Evolutionary conservation across 1,140 invertebrate species (phyloP).

Genomic region (Nasonia vitripennis): DNA sequence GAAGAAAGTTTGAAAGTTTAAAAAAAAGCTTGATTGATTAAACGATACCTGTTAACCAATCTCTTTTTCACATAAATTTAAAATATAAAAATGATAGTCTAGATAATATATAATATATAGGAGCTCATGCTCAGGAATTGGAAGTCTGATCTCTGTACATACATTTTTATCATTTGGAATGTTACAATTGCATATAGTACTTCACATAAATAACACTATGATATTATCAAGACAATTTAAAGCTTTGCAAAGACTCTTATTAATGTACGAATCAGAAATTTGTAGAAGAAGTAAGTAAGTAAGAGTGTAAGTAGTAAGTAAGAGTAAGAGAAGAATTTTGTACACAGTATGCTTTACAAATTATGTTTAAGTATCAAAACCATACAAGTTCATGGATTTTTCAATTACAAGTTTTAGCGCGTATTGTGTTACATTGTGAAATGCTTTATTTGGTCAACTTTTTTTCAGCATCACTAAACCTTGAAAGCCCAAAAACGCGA

Average conservation of each 20-base stretch:
- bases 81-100: not conserved
- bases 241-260: not conserved
- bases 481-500: not conserved
- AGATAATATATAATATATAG: not conserved
- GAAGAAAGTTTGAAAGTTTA: not conserved
- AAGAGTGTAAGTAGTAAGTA: too few species aligned
- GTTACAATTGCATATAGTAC: conserved; percentile 10
- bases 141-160: not conserved
- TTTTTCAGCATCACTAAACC: not conserved
- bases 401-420: not conserved
- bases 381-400: not conserved
- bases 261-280: not conserved
- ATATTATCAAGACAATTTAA: conserved; percentile 14
- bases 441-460: not conserved
- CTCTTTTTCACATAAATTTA: not conserved
- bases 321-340: not conserved
- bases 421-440: not conserved
- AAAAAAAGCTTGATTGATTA: not conserved
- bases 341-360: not conserved
- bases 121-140: not conserved
- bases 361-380: not conserved
- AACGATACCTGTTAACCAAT: not conserved
- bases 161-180: conserved; percentile 28
- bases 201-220: not conserved
- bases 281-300: too few species aligned